These are phyloP conservation scores for Thymelicus acteon DNA, from an alignment of 2,888 invertebrate genomes.

Conservation along the genomic window DNA sequence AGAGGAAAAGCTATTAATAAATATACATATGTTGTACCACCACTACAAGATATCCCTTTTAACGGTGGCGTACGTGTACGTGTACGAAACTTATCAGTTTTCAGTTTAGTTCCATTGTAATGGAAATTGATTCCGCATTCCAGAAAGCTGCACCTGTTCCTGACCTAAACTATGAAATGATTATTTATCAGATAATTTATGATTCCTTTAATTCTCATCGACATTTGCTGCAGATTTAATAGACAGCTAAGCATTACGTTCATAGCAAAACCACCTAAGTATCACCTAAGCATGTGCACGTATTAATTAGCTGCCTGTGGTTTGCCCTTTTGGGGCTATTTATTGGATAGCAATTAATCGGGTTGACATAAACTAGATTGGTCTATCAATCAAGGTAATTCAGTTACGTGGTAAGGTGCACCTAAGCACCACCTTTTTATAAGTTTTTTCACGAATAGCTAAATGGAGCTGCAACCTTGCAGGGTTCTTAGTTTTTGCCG, in stretches of 20 bases:
- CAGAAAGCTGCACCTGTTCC: no score
- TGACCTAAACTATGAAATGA: no score
- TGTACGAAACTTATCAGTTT: no score
- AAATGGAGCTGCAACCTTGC: constrained; percentile 37
- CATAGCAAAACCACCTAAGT: constrained; percentile 1
- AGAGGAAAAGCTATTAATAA: no score
- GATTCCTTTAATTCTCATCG: not conserved
- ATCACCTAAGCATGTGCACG: not conserved
- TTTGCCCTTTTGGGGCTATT: constrained; percentile 19
- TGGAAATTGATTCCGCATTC: no score
- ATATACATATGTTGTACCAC: no score
- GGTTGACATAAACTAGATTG: constrained; percentile 18
- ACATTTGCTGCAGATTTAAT: not conserved
- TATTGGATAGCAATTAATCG: constrained; percentile 22
- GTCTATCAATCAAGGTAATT: constrained; percentile 26
- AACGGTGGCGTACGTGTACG: no score
- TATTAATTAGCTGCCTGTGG: constrained; percentile 17
- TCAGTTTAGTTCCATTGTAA: no score
- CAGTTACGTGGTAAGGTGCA: constrained; percentile 16
- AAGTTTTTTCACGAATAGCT: constrained; percentile 21
- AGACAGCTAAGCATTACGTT: not conserved
- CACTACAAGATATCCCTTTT: no score
- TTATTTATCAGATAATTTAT: not conserved
- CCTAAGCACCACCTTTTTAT: constrained; percentile 9
- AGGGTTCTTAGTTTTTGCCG: constrained; percentile 37